Conservation (phyloP, 2,113 vertebrate species). For the Cyanoliseus patagonus region DNA sequence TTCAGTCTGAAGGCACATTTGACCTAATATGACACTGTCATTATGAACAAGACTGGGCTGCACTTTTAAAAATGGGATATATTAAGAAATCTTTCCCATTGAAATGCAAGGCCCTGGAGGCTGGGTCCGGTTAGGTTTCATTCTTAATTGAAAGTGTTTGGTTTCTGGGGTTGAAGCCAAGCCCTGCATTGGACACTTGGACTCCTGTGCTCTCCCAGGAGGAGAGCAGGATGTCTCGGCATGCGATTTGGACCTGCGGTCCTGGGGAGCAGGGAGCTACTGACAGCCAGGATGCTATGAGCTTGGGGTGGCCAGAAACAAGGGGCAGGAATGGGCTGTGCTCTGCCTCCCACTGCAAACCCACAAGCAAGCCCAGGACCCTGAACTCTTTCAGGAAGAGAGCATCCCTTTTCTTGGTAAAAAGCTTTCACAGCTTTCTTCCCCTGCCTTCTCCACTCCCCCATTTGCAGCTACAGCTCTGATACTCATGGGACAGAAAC, state of each 20-base stretch:
- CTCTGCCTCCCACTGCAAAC: background rate
- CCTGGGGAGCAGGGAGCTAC: background rate
- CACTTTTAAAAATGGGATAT: background rate
- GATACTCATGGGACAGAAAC: background rate
- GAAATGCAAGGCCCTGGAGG: background rate
- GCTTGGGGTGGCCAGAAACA: background rate
- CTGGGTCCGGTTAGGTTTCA: background rate
- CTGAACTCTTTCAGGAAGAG: background rate
- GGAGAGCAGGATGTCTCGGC: fast-evolving
- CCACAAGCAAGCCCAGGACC: fast-evolving
- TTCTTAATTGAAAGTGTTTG: background rate
- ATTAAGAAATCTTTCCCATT: background rate
- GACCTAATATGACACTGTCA: background rate
- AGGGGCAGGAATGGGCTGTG: background rate
- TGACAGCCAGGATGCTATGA: background rate
- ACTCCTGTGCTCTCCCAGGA: background rate
- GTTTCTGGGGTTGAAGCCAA: background rate
- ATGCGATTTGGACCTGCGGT: background rate
- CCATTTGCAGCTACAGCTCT: background rate
- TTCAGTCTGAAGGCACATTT: background rate
- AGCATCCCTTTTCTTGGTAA: background rate
- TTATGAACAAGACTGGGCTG: background rate
- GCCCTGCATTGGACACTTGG: background rate
- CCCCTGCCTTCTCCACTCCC: background rate
- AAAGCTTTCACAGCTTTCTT: background rate